These are phyloP conservation scores for Cantharis flavilabris DNA, from an alignment of 2,888 invertebrate genomes.

Conservation along the genomic window DNA sequence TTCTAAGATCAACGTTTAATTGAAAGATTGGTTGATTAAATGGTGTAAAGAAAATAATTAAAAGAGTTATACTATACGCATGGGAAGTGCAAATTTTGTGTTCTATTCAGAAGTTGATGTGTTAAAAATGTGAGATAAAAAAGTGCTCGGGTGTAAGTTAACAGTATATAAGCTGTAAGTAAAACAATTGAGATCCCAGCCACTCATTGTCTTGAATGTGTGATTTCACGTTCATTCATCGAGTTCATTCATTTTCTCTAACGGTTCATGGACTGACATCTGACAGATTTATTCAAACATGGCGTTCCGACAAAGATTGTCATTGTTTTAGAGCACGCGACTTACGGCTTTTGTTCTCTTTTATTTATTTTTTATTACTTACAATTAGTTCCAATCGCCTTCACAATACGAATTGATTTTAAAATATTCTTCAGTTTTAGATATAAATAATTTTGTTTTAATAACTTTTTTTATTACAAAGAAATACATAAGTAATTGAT, in stretches of 20 bases:
- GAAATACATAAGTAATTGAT: conserved; percentile 15
- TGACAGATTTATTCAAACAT: conserved; percentile 38
- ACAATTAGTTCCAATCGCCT: conserved; percentile 5
- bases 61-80: neutral
- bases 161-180: conserved; percentile 28
- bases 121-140: conserved; percentile 21
- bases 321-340: conserved; percentile 36
- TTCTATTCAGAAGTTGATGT: neutral
- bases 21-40: neutral
- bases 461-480: conserved; percentile 11
- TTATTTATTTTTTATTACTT: conserved; percentile 8
- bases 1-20: neutral
- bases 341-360: conserved; percentile 19
- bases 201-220: conserved; percentile 30
- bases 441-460: conserved; percentile 10
- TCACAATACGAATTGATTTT: neutral
- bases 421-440: neutral
- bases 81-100: neutral
- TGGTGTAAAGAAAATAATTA: neutral
- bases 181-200: conserved; percentile 29
- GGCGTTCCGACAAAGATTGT: conserved; percentile 31
- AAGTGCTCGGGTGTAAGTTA: conserved; percentile 19
- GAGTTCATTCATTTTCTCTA: conserved; percentile 39
- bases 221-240: conserved; percentile 33
- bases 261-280: conserved; percentile 36